Evolutionary conservation across 37 sponge, comb jelly and placozoan species (phyloP).

Genomic region (Aphrocallistes beatrix): DNA sequence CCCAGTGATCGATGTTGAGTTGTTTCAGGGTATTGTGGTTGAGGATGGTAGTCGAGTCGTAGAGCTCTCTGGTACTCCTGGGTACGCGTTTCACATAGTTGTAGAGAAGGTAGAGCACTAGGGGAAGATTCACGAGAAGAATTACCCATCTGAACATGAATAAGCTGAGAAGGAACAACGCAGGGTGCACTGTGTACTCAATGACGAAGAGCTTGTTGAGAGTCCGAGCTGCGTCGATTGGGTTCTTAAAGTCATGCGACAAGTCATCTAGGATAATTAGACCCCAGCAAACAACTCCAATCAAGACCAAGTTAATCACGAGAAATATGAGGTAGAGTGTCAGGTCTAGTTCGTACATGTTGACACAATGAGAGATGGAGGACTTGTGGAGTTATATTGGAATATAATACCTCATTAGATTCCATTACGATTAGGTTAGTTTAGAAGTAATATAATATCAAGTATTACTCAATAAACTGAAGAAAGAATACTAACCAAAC

Average conservation of each 20-base stretch:
- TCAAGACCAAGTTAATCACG: not conserved
- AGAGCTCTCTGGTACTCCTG: not conserved
- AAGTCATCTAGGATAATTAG: not conserved
- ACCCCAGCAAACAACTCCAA: slow-evolving; percentile 1
- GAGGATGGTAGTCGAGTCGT: slow-evolving; percentile 16
- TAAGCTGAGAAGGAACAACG: not conserved
- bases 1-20: not conserved
- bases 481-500: not conserved
- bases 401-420: not conserved
- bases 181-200: not conserved
- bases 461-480: not conserved
- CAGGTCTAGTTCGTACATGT: not conserved
- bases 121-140: not conserved
- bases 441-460: not conserved
- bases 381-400: not conserved
- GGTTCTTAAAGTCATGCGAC: not conserved
- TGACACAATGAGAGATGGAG: not conserved
- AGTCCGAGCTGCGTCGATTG: not conserved
- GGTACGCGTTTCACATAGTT: not conserved
- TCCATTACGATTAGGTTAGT: not conserved
- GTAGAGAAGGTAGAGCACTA: not conserved
- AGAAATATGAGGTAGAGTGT: not conserved
- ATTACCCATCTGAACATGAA: not conserved
- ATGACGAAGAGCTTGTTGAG: not conserved
- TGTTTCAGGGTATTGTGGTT: not conserved